These are phyloP conservation scores for Brenthis ino DNA, from an alignment of 2,888 invertebrate species.

Conservation along the genomic window DNA sequence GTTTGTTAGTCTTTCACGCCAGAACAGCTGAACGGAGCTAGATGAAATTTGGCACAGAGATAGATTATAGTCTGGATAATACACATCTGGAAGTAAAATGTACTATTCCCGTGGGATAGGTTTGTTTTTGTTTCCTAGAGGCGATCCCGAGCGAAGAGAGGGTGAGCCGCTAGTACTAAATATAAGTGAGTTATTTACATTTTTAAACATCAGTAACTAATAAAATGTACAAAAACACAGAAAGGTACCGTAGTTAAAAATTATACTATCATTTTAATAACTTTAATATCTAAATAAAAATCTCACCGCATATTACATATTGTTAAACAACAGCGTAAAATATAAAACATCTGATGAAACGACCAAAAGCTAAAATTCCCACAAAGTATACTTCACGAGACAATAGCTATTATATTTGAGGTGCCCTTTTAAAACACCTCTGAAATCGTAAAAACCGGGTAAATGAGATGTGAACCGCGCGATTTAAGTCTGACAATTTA, in stretches of 20 bases:
- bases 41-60: too few species aligned
- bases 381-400: conserved; percentile 30
- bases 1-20: too few species aligned
- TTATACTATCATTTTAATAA: not conserved
- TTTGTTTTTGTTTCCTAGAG: too few species aligned
- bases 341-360: conserved; percentile 4
- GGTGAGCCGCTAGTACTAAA: too few species aligned
- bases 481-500: conserved; percentile 67
- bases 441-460: conserved; percentile 61
- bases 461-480: conserved; percentile 70
- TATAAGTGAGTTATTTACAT: too few species aligned
- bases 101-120: too few species aligned
- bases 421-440: conserved; percentile 39
- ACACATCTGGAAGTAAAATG: too few species aligned
- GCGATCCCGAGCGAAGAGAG: too few species aligned
- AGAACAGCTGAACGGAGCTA: too few species aligned
- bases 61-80: too few species aligned
- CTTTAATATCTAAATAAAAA: conserved; percentile 17
- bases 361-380: conserved; percentile 15
- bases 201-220: not conserved
- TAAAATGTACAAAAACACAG: not conserved
- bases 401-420: conserved; percentile 30
- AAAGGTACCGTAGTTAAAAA: not conserved
- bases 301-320: not conserved
- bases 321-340: conserved; percentile 5